Evolutionary conservation across 1,140 invertebrate species (phyloP).

Genomic region (Heliconius congener): DNA sequence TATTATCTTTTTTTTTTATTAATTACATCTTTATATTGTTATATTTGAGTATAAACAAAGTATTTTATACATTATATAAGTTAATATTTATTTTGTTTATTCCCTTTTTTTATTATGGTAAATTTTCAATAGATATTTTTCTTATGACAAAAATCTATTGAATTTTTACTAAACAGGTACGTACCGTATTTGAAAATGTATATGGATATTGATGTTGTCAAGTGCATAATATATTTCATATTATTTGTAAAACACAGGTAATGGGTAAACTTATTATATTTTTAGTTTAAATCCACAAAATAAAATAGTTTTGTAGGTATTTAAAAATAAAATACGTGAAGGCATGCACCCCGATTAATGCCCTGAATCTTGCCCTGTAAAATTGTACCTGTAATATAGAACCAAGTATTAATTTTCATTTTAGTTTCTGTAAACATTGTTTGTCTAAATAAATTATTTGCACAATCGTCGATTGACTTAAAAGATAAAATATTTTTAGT

Average conservation of each 20-base stretch:
- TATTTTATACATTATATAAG: slow-evolving; percentile 19
- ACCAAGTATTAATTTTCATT: not conserved
- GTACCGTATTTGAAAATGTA: slow-evolving; percentile 22
- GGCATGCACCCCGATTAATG: slow-evolving; percentile 21
- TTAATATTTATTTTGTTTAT: slow-evolving; percentile 22
- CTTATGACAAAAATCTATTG: slow-evolving; percentile 25
- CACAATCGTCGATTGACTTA: no score
- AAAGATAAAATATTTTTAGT: no score
- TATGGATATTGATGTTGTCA: slow-evolving; percentile 37
- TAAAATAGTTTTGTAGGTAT: slow-evolving; percentile 16
- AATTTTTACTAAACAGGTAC: slow-evolving; percentile 33
- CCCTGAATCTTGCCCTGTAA: slow-evolving; percentile 1
- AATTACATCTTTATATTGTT: not conserved
- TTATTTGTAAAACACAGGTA: slow-evolving; percentile 25
- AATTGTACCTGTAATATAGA: not conserved
- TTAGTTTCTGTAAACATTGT: not conserved
- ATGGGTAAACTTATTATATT: slow-evolving; percentile 17
- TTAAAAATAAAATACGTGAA: not conserved
- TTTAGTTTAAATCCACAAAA: not conserved
- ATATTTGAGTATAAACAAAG: slow-evolving; percentile 15
- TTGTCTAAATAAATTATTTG: no score
- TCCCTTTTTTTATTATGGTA: slow-evolving; percentile 20
- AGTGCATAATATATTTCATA: slow-evolving; percentile 33
- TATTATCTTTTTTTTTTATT: slow-evolving; percentile 1
- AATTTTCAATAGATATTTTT: slow-evolving; percentile 29